Evolutionary conservation across 2,888 invertebrate species (phyloP).

Genomic region (Cryptus armator): DNA sequence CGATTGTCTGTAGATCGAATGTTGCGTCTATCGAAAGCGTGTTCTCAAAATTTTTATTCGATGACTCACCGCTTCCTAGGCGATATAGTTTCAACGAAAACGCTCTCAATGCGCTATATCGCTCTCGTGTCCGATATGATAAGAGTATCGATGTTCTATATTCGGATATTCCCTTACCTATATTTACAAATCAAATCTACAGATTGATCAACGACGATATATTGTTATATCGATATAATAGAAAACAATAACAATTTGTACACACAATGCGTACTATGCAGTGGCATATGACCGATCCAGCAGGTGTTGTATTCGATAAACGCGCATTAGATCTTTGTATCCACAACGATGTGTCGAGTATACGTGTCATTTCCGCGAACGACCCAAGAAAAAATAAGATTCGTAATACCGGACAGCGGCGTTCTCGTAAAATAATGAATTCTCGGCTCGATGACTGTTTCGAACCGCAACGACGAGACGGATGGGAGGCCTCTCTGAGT

Average conservation of each 20-base stretch:
- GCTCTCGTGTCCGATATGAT: too few species aligned
- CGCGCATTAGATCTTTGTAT: neutral
- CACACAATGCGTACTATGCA: neutral
- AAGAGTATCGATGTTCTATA: too few species aligned
- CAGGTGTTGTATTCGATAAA: slow-evolving; percentile 21
- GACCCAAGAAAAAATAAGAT: slow-evolving; percentile 12
- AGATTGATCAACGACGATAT: too few species aligned
- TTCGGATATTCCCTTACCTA: too few species aligned
- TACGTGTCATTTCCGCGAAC: slow-evolving; percentile 15
- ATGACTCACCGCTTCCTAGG: slow-evolving; percentile 14
- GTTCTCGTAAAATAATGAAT: slow-evolving; percentile 43
- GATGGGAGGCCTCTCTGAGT: slow-evolving; percentile 42
- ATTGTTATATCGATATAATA: neutral
- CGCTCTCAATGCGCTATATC: neutral
- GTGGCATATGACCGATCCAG: neutral
- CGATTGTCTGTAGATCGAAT: neutral
- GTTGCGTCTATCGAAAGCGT: slow-evolving; percentile 4
- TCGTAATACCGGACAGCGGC: slow-evolving; percentile 35
- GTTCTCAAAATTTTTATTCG: slow-evolving; percentile 24
- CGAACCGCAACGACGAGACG: slow-evolving; percentile 15
- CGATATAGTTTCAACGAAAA: neutral
- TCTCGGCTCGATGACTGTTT: slow-evolving; percentile 58
- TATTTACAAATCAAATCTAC: too few species aligned
- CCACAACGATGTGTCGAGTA: neutral
- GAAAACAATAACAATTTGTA: neutral